Evolutionary conservation across 2,797 vertebrate genomes (phyloP).

Genomic region (Cuculus canorus): DNA sequence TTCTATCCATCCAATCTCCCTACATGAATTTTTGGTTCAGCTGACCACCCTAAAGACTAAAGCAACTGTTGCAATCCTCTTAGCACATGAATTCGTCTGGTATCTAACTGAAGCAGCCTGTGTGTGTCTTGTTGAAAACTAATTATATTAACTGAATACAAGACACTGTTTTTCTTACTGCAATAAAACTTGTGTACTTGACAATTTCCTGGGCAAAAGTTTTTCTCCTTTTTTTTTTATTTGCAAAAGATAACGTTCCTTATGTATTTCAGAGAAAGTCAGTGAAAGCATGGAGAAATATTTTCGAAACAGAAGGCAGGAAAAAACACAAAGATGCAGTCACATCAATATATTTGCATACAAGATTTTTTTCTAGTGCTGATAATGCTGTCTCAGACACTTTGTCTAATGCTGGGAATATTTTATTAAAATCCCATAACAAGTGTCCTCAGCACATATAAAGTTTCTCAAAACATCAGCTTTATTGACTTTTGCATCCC

Average conservation of each 20-base stretch:
- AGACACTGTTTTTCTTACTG: not conserved
- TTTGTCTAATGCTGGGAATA: slow-evolving; percentile 33
- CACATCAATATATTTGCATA: not conserved
- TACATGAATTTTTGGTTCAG: not conserved
- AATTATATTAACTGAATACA: not conserved
- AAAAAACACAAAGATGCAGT: not conserved
- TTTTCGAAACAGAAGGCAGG: not conserved
- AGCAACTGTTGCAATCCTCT: not conserved
- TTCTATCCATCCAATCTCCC: not conserved
- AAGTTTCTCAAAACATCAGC: slow-evolving; percentile 42
- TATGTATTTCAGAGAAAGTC: not conserved
- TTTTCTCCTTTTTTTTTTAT: not conserved
- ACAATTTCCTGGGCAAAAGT: not conserved
- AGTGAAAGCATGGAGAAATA: not conserved
- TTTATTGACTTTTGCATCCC: slow-evolving; percentile 31
- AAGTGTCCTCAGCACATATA: slow-evolving; percentile 2
- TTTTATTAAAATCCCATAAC: slow-evolving; percentile 20
- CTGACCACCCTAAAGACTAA: not conserved
- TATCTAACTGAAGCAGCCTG: not conserved
- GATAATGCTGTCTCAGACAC: slow-evolving; percentile 10
- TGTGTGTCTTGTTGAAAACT: not conserved
- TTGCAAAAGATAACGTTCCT: not conserved
- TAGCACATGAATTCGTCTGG: not conserved
- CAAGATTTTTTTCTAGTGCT: not conserved
- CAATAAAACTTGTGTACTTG: not conserved